Percentiles rank a stretch among this genome's conserved stretches.
These are phyloP conservation scores for Ornithoptera alexandrae DNA, from an alignment of 2,888 invertebrate species.

Conservation along the genomic window DNA sequence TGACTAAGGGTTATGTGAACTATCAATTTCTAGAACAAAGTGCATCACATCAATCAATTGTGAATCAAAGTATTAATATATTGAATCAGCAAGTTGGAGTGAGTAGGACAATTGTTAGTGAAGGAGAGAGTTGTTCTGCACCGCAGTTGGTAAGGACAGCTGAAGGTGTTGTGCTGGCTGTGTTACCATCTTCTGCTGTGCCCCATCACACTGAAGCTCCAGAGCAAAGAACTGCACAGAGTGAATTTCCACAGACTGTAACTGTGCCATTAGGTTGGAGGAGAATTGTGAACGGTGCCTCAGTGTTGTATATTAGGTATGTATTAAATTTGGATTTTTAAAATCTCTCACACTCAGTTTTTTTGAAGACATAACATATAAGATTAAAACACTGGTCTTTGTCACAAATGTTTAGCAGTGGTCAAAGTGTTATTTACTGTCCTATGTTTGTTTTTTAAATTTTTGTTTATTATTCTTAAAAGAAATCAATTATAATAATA, in stretches of 20 bases:
- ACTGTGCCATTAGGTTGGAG: slow-evolving; percentile 76
- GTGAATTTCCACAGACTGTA: slow-evolving; percentile 65
- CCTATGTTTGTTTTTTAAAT: too few species aligned
- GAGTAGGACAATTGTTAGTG: slow-evolving; percentile 60
- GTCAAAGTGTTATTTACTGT: too few species aligned
- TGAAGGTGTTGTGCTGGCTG: slow-evolving; percentile 72
- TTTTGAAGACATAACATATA: too few species aligned
- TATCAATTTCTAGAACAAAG: slow-evolving; percentile 78
- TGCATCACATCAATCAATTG: slow-evolving; percentile 75
- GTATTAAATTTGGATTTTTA: slow-evolving; percentile 33
- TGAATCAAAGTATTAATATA: slow-evolving; percentile 77
- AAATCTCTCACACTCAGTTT: neutral
- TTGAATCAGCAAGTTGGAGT: slow-evolving; percentile 76
- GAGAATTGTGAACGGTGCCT: slow-evolving; percentile 66
- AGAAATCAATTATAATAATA: too few species aligned
- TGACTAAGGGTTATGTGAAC: slow-evolving; percentile 71
- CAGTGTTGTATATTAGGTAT: slow-evolving; percentile 72
- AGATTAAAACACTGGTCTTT: too few species aligned
- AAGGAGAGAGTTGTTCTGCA: slow-evolving; percentile 55
- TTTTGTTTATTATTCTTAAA: too few species aligned
- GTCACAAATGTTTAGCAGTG: too few species aligned
- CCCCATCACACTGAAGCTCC: slow-evolving; percentile 50
- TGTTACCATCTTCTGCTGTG: slow-evolving; percentile 58
- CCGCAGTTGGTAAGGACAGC: slow-evolving; percentile 71
- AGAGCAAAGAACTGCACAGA: slow-evolving; percentile 60